Evolutionary conservation across 1,140 invertebrate species (phyloP).

Genomic region (Drosophila nikananu): DNA sequence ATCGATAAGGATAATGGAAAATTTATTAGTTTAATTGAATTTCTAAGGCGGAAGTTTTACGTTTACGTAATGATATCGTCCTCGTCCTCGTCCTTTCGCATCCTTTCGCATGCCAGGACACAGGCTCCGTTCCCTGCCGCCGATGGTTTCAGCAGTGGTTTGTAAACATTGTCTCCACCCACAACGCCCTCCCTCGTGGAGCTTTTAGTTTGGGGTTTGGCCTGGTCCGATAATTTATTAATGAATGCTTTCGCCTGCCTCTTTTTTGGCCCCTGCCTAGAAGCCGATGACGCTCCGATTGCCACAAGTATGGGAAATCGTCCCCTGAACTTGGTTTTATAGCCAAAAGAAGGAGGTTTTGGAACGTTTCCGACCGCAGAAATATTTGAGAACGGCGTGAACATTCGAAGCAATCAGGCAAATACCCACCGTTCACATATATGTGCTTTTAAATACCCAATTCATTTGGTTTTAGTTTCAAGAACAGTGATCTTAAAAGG

Average conservation of each 20-base stretch:
- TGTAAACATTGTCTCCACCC: constrained; percentile 58
- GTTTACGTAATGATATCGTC: constrained; percentile 81
- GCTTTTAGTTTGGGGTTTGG: constrained; percentile 72
- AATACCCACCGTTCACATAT: not conserved
- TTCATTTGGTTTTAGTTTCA: not conserved
- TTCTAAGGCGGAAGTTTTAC: constrained; percentile 83
- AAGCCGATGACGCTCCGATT: constrained; percentile 1
- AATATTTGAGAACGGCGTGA: not conserved
- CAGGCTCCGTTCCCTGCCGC: constrained; percentile 45
- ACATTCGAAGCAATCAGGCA: not conserved
- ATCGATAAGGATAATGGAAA: constrained; percentile 85
- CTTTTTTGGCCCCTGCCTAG: constrained; percentile 29
- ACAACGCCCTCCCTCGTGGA: not conserved
- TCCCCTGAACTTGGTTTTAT: not conserved
- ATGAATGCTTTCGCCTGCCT: constrained; percentile 78
- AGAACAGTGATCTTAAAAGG: not conserved
- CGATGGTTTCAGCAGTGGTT: constrained; percentile 59
- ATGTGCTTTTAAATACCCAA: not conserved
- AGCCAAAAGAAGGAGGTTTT: not conserved
- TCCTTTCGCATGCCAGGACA: constrained; percentile 52
- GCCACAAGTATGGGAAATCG: not conserved
- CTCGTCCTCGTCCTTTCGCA: constrained; percentile 27
- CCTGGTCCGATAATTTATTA: constrained; percentile 76
- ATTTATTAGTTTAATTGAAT: constrained; percentile 85
- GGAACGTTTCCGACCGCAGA: not conserved